Conservation (phyloP, 2,113 vertebrate species). For the Bungarus multicinctus region DNA sequence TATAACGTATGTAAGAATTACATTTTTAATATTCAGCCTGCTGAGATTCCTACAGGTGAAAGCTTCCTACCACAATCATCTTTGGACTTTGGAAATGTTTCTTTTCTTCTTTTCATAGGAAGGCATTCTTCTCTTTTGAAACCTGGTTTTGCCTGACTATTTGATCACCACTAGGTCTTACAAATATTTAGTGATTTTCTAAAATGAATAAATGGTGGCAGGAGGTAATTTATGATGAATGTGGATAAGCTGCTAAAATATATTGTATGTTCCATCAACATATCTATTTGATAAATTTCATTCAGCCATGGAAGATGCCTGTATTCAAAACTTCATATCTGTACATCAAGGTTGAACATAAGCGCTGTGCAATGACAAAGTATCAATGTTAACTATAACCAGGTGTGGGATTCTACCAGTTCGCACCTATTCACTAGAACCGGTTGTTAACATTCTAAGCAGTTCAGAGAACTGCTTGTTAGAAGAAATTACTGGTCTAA, state of each 20-base stretch:
- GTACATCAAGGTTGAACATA: neutral
- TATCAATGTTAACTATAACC: neutral
- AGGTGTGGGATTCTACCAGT: too few species aligned
- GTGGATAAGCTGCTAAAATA: neutral
- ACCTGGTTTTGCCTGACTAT: neutral
- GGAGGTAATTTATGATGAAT: neutral
- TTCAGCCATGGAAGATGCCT: neutral
- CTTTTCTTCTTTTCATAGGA: neutral
- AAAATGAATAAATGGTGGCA: neutral
- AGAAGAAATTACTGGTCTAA: too few species aligned
- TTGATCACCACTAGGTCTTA: neutral
- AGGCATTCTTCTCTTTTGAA: neutral
- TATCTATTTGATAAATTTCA: neutral
- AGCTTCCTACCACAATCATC: neutral
- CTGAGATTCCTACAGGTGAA: neutral
- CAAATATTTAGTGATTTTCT: neutral
- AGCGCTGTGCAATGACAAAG: neutral
- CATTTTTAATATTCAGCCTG: neutral
- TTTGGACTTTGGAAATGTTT: neutral
- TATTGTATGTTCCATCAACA: neutral
- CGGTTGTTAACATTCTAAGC: too few species aligned
- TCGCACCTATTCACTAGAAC: too few species aligned
- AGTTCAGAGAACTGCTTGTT: too few species aligned
- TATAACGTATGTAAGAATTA: neutral
- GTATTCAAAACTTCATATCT: neutral